Evolutionary conservation across 2,113 vertebrate genomes (phyloP).

Genomic region (Gobiocypris rarus): DNA sequence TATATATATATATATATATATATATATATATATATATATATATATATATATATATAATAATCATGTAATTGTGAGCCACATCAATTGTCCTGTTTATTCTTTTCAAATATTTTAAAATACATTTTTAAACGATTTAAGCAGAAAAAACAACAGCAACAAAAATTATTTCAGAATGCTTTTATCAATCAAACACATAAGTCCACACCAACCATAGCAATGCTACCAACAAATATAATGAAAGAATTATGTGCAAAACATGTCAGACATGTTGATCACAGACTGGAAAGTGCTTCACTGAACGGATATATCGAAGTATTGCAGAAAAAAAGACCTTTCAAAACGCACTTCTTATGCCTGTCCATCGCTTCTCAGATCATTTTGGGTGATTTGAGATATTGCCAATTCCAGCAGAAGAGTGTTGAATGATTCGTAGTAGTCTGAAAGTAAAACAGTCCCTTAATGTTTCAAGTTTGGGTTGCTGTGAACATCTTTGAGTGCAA

Average conservation of each 20-base stretch:
- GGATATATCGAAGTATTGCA: constrained; percentile 7
- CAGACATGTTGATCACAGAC: constrained; percentile 48
- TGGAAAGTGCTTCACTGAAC: constrained; percentile 70
- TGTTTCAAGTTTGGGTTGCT: background rate
- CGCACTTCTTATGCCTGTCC: background rate
- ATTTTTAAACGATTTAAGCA: background rate
- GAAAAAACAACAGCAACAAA: background rate
- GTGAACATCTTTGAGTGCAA: background rate
- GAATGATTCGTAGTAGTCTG: background rate
- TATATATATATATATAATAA: background rate
- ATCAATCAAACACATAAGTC: constrained; percentile 64
- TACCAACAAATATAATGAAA: constrained; percentile 45
- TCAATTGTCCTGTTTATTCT: too few relatives aligned
- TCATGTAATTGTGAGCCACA: too few relatives aligned
- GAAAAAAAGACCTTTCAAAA: background rate
- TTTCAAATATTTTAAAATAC: background rate
- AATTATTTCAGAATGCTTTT: constrained; percentile 62
- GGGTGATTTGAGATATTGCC: background rate
- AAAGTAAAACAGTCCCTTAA: background rate
- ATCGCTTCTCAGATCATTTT: background rate
- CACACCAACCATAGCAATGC: constrained; percentile 43
- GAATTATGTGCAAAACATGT: constrained; percentile 55
- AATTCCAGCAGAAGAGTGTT: constrained; percentile 2
- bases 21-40: too few relatives aligned
- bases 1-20: too few relatives aligned